Evolutionary conservation across 1,140 invertebrate species (phyloP).

Genomic region (Leptopilina clavipes): DNA sequence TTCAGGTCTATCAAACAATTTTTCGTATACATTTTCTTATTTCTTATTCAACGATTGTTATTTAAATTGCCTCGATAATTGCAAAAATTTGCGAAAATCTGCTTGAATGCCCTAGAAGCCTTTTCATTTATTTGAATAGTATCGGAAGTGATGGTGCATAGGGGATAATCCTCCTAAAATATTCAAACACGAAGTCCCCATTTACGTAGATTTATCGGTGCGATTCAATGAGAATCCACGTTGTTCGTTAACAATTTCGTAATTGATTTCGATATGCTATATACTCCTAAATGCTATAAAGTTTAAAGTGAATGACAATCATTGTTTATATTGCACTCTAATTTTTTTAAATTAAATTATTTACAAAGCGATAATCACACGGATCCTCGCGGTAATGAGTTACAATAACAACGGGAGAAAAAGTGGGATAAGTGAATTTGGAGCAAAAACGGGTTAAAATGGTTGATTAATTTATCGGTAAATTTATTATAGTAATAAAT

Average conservation of each 20-base stretch:
- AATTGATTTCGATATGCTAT: constrained; percentile 26
- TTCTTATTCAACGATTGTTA: not conserved
- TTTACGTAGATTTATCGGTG: constrained; percentile 16
- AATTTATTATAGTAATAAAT: too few relatives aligned
- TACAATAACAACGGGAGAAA: too few relatives aligned
- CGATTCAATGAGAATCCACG: constrained; percentile 25
- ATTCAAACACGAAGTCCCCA: constrained; percentile 27
- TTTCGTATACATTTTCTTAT: not conserved
- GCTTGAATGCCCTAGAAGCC: not conserved
- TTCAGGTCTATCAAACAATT: constrained; percentile 1
- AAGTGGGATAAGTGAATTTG: too few relatives aligned
- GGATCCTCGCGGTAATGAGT: too few relatives aligned
- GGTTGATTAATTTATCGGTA: too few relatives aligned
- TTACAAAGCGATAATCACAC: too few relatives aligned
- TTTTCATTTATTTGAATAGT: constrained; percentile 24
- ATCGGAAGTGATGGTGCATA: constrained; percentile 15
- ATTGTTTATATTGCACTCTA: constrained; percentile 10
- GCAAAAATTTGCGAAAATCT: not conserved
- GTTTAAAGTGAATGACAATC: constrained; percentile 9
- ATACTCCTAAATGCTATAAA: not conserved
- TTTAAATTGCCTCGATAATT: not conserved
- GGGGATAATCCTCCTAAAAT: constrained; percentile 20
- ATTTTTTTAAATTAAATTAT: not conserved
- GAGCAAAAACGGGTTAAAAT: too few relatives aligned
- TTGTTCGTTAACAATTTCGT: constrained; percentile 1